Conservation (phyloP, 2,113 vertebrate species). For the Todiramphus saurophagus region DNA sequence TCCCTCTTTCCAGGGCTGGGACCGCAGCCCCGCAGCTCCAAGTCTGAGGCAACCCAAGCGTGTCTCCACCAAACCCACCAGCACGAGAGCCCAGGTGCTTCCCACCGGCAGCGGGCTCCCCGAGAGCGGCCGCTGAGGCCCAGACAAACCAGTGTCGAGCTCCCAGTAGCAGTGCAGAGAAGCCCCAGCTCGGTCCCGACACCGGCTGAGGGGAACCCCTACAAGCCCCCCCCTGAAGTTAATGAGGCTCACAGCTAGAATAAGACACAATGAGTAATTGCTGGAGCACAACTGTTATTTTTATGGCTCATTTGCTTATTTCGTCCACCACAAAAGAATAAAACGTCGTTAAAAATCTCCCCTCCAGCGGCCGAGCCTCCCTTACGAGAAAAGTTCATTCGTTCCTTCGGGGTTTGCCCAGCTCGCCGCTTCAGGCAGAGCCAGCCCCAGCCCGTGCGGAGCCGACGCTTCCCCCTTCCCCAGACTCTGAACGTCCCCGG, state of each 20-base stretch:
- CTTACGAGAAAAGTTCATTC: background rate
- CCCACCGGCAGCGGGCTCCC: background rate
- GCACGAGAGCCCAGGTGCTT: background rate
- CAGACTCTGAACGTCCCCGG: background rate
- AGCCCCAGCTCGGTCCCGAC: background rate
- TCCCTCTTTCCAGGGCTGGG: background rate
- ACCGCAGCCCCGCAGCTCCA: background rate
- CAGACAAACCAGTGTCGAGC: accelerated
- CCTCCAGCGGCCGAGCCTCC: background rate
- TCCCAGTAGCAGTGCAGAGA: accelerated
- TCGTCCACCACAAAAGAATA: background rate
- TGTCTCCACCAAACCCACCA: background rate
- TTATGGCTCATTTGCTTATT: background rate
- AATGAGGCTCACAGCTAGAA: background rate
- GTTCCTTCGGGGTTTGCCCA: background rate
- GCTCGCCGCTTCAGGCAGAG: background rate
- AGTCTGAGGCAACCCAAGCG: background rate
- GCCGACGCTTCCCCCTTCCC: accelerated
- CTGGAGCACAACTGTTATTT: background rate
- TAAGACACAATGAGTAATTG: background rate
- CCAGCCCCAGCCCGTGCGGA: background rate
- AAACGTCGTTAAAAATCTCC: background rate
- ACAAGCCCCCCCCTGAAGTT: background rate
- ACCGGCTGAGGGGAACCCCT: background rate
- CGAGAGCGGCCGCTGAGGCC: background rate